Conservation (phyloP, 1,140 invertebrate species). For the Musca domestica region DNA sequence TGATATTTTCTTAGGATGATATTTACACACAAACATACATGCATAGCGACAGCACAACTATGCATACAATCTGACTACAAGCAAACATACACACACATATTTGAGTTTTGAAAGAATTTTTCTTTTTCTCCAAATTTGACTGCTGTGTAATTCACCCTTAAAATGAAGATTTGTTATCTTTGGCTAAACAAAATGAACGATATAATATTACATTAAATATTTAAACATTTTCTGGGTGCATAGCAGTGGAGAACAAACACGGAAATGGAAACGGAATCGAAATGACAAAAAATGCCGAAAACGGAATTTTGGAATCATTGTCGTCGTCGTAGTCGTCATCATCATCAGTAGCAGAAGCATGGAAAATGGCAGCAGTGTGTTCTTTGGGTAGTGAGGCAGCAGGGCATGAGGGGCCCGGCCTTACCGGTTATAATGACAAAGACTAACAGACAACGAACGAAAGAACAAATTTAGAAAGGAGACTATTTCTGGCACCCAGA, state of each 20-base stretch:
- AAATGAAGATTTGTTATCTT: constrained; percentile 13
- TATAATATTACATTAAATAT: constrained; percentile 23
- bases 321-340: not conserved
- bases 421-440: not conserved
- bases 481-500: not conserved
- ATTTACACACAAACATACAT: too few relatives aligned
- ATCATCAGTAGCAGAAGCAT: not conserved
- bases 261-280: constrained; percentile 19
- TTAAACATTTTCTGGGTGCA: constrained; percentile 9
- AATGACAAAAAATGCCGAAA: constrained; percentile 1
- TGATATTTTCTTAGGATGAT: too few relatives aligned
- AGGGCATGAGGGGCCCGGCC: not conserved
- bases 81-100: too few relatives aligned
- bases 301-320: not conserved
- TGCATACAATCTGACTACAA: too few relatives aligned
- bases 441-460: not conserved
- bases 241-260: not conserved
- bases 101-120: too few relatives aligned
- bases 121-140: too few relatives aligned
- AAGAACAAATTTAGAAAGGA: not conserved
- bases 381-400: not conserved
- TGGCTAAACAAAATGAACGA: not conserved
- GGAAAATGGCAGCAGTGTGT: too few relatives aligned
- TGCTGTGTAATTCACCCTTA: constrained; percentile 20
- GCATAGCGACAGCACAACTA: too few relatives aligned